Evolutionary conservation across 2,888 invertebrate species (phyloP), one percentile per base, ranked within the genome.

Genomic region (Hartigia nigra): DNA sequence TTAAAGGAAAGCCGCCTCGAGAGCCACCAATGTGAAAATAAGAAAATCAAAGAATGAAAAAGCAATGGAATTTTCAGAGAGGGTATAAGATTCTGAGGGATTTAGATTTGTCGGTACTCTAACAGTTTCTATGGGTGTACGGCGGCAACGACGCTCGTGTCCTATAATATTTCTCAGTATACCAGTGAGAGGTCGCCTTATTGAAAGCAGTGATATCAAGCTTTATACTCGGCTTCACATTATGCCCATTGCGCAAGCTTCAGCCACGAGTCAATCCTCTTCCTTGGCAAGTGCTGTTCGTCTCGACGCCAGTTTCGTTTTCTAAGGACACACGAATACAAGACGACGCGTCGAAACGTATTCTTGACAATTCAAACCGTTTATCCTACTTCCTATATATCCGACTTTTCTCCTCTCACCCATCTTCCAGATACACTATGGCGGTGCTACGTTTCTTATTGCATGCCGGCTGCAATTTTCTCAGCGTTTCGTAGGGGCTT

Each of bases 171-270:
- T n/a, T 70, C 12, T 69, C 39, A 12, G 31, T 76, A 74, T 74
- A 74, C 74, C 9, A 75, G 76, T n/a, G 81, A 70, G 75, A 76
- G 81, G 77, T 79, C 80, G 81, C 82, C 76, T 82, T 83, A 83
- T 85, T 82, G 80, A 80, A 81, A 77, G 76, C 77, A 78, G 79
- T 79, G 78, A 72, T 74, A 77, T 75, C 77, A 78, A 74, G 78
- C 74, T 81, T 85, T 76, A 80, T 79, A 23, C 55, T 55, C 55
- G 55, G 23, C 23, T 55, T 55, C 55, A 55, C 23, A 55, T 55
- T 55, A 23, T 55, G 23, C 55, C 55, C 55, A 55, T 55, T 55
- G 23, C 55, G 55, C 23, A 35, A 55, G 23, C 23, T 55, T 55
- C 55, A 55, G 55, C 55, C 23, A 23, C 55, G 55, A 55, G 55